phyloP scores from a whole-genome alignment of 1,140 invertebrate species.

The Drosophila tropicalis region DNA sequence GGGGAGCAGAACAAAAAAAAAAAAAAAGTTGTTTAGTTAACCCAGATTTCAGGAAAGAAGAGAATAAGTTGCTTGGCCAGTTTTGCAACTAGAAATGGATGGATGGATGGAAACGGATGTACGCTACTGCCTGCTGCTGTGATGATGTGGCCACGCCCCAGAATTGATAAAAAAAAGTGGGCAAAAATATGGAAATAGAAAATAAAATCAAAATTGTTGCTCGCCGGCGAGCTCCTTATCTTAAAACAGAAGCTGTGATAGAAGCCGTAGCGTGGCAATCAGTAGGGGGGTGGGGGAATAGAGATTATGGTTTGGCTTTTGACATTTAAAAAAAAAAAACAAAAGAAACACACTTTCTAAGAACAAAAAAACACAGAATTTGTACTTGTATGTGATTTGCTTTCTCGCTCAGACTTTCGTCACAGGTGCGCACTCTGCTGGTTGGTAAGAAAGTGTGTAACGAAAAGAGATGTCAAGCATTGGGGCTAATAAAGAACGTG shows the following conservation, averaged over 20 bases:
- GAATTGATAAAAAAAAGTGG: conserved; percentile 60
- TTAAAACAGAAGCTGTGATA: conserved; percentile 15
- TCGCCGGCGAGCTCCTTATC: conserved; percentile 16
- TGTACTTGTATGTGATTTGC: conserved; percentile 15
- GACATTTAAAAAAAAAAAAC: conserved; percentile 8
- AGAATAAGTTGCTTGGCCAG: conserved; percentile 41
- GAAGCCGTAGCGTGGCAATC: not conserved
- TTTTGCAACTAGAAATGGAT: conserved; percentile 40
- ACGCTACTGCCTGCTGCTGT: conserved; percentile 1
- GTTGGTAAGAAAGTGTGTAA: conserved; percentile 13
- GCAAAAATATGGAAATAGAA: conserved; percentile 49
- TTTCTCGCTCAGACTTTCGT: conserved; percentile 10
- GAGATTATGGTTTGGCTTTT: conserved; percentile 35
- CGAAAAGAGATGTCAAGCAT: conserved; percentile 32
- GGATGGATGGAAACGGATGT: conserved; percentile 56
- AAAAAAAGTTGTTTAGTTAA: conserved; percentile 53
- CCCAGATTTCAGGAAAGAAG: conserved; percentile 35
- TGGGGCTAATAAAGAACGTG: conserved; percentile 4
- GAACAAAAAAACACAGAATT: conserved; percentile 23
- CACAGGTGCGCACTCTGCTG: conserved; percentile 33
- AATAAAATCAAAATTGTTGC: conserved; percentile 9
- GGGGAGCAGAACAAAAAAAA: not conserved
- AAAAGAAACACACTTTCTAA: conserved; percentile 38
- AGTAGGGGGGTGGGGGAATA: not conserved
- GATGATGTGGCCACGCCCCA: conserved; percentile 54